Evolutionary conservation across 2,888 invertebrate species (phyloP).

Genomic region (Eustalomyia histrio): DNA sequence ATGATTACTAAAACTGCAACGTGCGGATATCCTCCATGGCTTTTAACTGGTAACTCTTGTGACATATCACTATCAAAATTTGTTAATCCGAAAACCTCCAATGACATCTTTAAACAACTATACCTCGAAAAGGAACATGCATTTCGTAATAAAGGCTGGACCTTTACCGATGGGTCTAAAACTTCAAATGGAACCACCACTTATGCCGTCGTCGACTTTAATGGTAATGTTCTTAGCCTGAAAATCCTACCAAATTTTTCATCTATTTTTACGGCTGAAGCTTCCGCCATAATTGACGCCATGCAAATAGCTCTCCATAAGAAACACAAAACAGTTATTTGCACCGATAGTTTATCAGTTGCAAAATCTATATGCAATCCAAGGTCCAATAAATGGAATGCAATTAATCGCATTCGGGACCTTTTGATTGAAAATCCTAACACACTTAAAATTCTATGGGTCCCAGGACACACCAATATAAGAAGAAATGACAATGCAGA

Average conservation of each 20-base stretch:
- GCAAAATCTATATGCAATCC: slow-evolving; percentile 13
- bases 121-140: neutral
- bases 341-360: slow-evolving; percentile 17
- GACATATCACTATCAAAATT: no score
- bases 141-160: neutral
- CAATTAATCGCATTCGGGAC: slow-evolving; percentile 10
- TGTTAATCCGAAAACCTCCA: neutral
- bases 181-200: no score
- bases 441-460: neutral
- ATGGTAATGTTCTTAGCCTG: no score
- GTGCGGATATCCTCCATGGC: no score
- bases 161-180: slow-evolving; percentile 23
- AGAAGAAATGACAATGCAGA: slow-evolving; percentile 6
- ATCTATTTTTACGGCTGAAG: slow-evolving; percentile 20
- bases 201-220: no score
- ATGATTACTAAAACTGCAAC: no score
- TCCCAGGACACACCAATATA: slow-evolving; percentile 14
- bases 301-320: neutral
- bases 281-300: slow-evolving; percentile 8
- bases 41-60: no score
- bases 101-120: slow-evolving; percentile 13
- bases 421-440: no score
- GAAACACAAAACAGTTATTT: no score
- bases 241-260: no score
- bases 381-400: neutral